phyloP scores from a whole-genome alignment of 2,888 invertebrate genomes.

The Melanargia galathea region DNA sequence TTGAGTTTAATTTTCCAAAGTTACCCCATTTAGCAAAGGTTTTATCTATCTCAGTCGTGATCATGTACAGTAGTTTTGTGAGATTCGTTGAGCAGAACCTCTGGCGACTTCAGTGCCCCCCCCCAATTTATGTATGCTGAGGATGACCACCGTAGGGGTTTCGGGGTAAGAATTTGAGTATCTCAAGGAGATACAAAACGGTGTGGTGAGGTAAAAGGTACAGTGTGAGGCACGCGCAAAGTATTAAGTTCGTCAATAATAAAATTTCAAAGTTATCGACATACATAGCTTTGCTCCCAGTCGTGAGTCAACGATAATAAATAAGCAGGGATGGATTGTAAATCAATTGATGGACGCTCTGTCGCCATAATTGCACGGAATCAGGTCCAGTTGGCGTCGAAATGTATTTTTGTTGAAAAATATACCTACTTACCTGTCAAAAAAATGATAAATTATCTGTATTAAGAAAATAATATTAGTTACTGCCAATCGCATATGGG shows the following conservation, averaged over 20 bases:
- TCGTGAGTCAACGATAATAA: slow-evolving; percentile 24
- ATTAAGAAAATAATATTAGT: neutral
- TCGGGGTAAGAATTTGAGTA: too few relatives aligned
- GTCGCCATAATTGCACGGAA: slow-evolving; percentile 49
- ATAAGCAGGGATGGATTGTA: slow-evolving; percentile 53
- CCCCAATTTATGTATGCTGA: too few relatives aligned
- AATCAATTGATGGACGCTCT: slow-evolving; percentile 70
- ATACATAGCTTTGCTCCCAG: slow-evolving; percentile 31
- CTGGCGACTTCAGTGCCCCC: too few relatives aligned
- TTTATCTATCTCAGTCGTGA: too few relatives aligned
- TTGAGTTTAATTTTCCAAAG: too few relatives aligned
- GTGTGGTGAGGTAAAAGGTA: neutral
- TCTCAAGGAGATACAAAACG: too few relatives aligned
- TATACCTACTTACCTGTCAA: neutral
- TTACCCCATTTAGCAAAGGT: too few relatives aligned
- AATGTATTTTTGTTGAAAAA: slow-evolving; percentile 7
- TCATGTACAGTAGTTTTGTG: too few relatives aligned
- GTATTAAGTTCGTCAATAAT: neutral
- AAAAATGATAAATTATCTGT: neutral
- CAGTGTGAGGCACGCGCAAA: neutral
- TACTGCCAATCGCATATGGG: neutral
- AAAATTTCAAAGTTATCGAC: slow-evolving; percentile 14
- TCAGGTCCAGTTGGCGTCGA: slow-evolving; percentile 6
- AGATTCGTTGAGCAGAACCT: too few relatives aligned
- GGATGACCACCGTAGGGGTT: too few relatives aligned